Base-by-base conservation (phyloP, 2,888 invertebrate species). In the Pecten maximus region DNA sequence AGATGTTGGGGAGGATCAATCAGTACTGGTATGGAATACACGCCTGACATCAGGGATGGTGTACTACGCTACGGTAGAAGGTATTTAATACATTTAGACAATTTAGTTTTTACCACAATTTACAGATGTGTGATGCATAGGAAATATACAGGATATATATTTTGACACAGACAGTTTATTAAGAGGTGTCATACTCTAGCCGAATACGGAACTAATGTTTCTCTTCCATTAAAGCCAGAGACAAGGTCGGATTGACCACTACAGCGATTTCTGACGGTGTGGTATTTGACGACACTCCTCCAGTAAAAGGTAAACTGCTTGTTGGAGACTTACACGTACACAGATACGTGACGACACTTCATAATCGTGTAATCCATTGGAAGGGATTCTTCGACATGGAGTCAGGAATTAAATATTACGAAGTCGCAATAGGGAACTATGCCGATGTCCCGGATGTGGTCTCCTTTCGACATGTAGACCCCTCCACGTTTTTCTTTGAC, bases 341-440 rank as follows among this genome's bases (percentile, higher is more conserved):
- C 19, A 40, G 10, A 40, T 86, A 89, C 40, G 39, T 91, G 15
- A 40, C 87, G 6, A 23, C 87, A 28, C n/a, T 40, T n/a, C 48
- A 90, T 10, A 48, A 44, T 28, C 19, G 90, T 0, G 48, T 39
- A 10, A 74, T 93, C 2, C 54, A 92, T 40, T 93, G 93, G 93
- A 87, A 44, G n/a, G 91, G 90, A 12, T 90, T 93, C 19, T 48
- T 87, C 19, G 93, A 93, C 88, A 23, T 88, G 6, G 91, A 93
- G 89, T 93, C 92, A 90, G 92, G 92, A 16, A 89, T 93, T 15
- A 10, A 35, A 12, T 48, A 28, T n/a, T 44, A 92, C 28, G 91
- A 92, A 86, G 50, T 92, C 15, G 92, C 90, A 16, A 60, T 92
- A 12, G 89, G 89, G 23, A n/a, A 40, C 39, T 44, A 40, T 40